A percentile compares a stretch with the other conserved stretches of the same genome.
These are phyloP conservation scores for Pipistrellus nathusii DNA, from an alignment of 2,797 vertebrate genomes.

Conservation along the genomic window DNA sequence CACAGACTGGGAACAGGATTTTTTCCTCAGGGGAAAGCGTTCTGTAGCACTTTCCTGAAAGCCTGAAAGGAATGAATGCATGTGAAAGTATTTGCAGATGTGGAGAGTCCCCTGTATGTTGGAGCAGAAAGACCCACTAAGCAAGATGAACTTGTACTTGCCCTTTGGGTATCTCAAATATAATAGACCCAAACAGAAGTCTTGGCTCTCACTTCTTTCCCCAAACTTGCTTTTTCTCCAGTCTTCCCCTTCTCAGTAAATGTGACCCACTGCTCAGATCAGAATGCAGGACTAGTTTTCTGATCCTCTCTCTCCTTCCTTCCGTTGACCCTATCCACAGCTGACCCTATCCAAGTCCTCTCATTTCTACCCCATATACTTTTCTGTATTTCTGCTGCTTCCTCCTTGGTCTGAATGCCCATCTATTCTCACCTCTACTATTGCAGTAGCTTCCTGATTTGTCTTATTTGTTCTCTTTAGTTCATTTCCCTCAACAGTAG, in stretches of 20 bases:
- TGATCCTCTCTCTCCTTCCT: no score
- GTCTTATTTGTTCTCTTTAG: not conserved
- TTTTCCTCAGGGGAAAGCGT: not conserved
- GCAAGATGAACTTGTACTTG: not conserved
- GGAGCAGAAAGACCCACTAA: not conserved
- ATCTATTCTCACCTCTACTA: not conserved
- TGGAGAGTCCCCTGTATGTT: not conserved
- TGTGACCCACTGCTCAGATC: not conserved
- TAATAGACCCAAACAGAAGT: not conserved
- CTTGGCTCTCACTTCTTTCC: not conserved
- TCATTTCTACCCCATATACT: not conserved
- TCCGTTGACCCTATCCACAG: not conserved
- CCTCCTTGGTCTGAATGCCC: rapidly evolving
- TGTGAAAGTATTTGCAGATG: not conserved
- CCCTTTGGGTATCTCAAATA: not conserved
- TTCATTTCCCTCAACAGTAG: not conserved
- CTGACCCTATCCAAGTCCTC: not conserved
- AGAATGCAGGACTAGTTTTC: not conserved
- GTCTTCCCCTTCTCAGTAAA: not conserved
- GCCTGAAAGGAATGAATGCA: not conserved
- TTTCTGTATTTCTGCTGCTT: not conserved
- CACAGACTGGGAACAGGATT: not conserved
- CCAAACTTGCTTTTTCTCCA: not conserved
- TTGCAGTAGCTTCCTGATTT: not conserved
- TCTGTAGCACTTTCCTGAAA: not conserved